Evolutionary conservation across 1,140 invertebrate species (phyloP).

Genomic region (Sycophila sp.): DNA sequence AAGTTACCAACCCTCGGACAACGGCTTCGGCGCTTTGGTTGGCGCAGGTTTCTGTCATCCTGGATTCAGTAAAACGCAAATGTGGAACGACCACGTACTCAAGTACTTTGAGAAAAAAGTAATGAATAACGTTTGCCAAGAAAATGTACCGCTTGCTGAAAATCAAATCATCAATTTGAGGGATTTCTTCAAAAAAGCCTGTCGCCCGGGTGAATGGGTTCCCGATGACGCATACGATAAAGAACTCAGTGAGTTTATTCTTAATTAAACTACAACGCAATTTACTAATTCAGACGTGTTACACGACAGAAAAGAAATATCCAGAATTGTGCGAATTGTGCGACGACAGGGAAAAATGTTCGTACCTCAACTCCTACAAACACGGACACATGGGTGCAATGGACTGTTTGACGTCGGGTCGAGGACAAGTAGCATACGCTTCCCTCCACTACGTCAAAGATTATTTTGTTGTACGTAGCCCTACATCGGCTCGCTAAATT

Average conservation of each 20-base stretch:
- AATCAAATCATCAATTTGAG: conserved; percentile 67
- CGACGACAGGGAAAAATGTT: conserved; percentile 51
- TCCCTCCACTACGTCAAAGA: conserved; percentile 67
- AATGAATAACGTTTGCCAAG: conserved; percentile 40
- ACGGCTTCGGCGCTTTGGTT: conserved; percentile 61
- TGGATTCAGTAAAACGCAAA: conserved; percentile 66
- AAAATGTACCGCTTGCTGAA: conserved; percentile 64
- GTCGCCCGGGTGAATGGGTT: conserved; percentile 75
- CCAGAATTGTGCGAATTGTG: conserved; percentile 66
- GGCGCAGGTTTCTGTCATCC: conserved; percentile 72
- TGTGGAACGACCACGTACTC: conserved; percentile 70
- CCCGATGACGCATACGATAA: conserved; percentile 65
- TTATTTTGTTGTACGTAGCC: conserved; percentile 56
- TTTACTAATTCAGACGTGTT: background rate
- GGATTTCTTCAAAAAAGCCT: conserved; percentile 71
- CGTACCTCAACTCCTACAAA: conserved; percentile 58
- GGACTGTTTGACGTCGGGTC: conserved; percentile 70
- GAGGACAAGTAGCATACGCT: conserved; percentile 74
- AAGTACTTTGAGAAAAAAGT: conserved; percentile 70
- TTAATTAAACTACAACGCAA: background rate
- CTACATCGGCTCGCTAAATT: too few relatives aligned
- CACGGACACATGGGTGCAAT: conserved; percentile 74
- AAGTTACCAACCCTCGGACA: conserved; percentile 38
- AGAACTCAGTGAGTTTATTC: conserved; percentile 68
- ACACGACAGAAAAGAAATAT: conserved; percentile 62